Percentiles rank a stretch among this genome's conserved stretches.
phyloP scores from a whole-genome alignment of 53 echinoderm and acorn worm genomes.

The Stichopus horrens region DNA sequence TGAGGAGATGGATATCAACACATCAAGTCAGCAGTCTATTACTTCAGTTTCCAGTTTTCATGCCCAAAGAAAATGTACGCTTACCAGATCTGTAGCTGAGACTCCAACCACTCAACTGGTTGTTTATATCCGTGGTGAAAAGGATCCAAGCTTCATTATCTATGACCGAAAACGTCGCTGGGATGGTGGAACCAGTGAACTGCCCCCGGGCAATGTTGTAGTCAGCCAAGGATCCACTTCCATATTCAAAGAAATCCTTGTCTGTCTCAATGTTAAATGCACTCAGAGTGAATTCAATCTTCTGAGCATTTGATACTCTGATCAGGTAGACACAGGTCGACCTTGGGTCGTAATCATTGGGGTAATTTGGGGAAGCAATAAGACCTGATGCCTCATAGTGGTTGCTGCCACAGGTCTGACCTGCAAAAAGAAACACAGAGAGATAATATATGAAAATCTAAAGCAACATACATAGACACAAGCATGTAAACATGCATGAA shows the following conservation, averaged over 20 bases:
- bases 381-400: conserved; percentile 47
- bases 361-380: conserved; percentile 74
- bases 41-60: not conserved
- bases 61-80: not conserved
- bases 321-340: conserved; percentile 78
- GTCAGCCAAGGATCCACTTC: conserved; percentile 54
- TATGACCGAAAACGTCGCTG: conserved; percentile 35
- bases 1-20: not conserved
- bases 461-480: no score
- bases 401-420: conserved; percentile 53
- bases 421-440: not conserved
- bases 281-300: conserved; percentile 63
- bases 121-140: conserved; percentile 67
- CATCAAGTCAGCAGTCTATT: not conserved
- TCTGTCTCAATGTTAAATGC: conserved; percentile 61
- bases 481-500: no score
- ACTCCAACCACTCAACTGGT: conserved; percentile 52
- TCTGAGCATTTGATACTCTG: conserved; percentile 72
- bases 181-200: conserved; percentile 58
- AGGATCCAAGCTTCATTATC: conserved; percentile 70
- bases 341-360: conserved; percentile 55
- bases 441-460: no score
- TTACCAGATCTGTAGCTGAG: conserved; percentile 51
- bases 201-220: conserved; percentile 20
- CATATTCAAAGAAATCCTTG: conserved; percentile 78